phyloP scores from a whole-genome alignment of 2,113 vertebrate genomes.

The Microcebus griseorufus region DNA sequence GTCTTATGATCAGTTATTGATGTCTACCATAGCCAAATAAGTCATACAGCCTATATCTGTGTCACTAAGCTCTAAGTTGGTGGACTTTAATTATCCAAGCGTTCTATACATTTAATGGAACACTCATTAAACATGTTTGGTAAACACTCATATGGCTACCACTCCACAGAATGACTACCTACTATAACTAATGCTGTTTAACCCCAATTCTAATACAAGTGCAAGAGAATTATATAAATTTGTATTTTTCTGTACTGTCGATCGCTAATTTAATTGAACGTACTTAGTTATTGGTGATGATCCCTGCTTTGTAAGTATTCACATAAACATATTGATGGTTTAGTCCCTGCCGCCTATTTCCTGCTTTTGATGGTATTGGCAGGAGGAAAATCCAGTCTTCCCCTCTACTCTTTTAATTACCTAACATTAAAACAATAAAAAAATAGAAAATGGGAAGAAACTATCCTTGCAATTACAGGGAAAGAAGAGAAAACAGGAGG shows the following conservation, averaged over 20 bases:
- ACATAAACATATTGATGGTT: background rate
- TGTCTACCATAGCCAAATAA: background rate
- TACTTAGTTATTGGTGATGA: background rate
- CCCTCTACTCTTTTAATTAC: background rate
- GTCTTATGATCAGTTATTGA: background rate
- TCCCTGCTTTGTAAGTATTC: background rate
- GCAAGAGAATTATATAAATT: background rate
- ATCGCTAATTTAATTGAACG: background rate
- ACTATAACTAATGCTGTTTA: background rate
- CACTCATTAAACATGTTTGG: background rate
- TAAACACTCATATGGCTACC: background rate
- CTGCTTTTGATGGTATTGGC: background rate
- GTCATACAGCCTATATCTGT: background rate
- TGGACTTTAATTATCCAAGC: background rate
- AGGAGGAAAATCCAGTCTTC: background rate
- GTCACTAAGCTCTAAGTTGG: background rate
- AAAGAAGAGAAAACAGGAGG: background rate
- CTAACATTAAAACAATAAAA: background rate
- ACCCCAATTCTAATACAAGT: background rate
- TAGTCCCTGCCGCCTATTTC: background rate
- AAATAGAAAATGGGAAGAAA: background rate
- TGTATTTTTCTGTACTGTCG: background rate
- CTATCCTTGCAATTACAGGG: background rate
- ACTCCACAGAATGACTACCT: background rate
- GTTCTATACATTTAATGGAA: background rate